Percentiles rank a stretch among this genome's conserved stretches.
Conservation (phyloP, 2,888 invertebrate genomes). For the Oligia fasciuncula region DNA sequence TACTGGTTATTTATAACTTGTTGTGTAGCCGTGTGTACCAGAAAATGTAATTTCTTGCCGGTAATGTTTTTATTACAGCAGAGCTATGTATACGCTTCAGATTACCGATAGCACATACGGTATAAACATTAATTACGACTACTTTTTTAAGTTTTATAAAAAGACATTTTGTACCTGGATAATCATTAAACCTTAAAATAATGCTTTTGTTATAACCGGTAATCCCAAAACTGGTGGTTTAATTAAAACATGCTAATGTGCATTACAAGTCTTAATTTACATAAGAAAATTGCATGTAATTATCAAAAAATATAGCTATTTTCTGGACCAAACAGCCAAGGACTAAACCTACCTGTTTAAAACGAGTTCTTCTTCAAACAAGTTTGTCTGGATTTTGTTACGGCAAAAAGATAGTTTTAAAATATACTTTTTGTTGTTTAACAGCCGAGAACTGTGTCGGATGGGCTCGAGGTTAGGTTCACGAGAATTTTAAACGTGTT, state of each 20-base stretch:
- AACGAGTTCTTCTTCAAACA: slow-evolving; percentile 58
- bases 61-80: background rate
- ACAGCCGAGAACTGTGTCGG: slow-evolving; percentile 30
- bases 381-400: slow-evolving; percentile 50
- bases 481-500: slow-evolving; percentile 16
- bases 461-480: slow-evolving; percentile 11
- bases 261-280: background rate
- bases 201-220: background rate
- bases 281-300: slow-evolving; percentile 14
- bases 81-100: background rate
- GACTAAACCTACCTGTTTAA: slow-evolving; percentile 32
- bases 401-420: slow-evolving; percentile 51
- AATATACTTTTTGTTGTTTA: slow-evolving; percentile 39
- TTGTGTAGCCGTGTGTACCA: no score
- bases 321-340: slow-evolving; percentile 39
- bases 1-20: no score
- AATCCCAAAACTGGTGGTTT: background rate
- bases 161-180: background rate
- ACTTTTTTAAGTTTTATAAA: background rate
- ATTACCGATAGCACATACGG: background rate
- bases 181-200: background rate
- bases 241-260: background rate
- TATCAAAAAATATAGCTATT: slow-evolving; percentile 35
- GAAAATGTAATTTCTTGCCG: no score
- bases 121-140: no score